These are phyloP conservation scores for Dryocosmus kuriphilus DNA, from an alignment of 2,888 invertebrate genomes.

Conservation along the genomic window DNA sequence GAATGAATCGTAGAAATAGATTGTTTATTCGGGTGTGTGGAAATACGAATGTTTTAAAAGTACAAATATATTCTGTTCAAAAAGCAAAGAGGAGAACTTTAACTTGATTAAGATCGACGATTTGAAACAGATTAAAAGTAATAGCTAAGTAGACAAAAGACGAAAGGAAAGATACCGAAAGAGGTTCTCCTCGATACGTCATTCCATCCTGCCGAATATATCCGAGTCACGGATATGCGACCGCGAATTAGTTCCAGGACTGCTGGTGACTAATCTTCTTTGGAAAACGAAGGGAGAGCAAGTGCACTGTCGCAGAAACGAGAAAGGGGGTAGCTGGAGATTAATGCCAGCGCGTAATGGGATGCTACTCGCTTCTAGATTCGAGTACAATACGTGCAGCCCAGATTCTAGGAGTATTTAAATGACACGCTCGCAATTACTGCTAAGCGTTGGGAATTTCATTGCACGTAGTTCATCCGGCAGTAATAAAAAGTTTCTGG, in stretches of 20 bases:
- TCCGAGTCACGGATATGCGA: constrained; percentile 58
- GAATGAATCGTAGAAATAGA: neutral
- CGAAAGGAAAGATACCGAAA: neutral
- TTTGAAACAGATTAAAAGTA: neutral
- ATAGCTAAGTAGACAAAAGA: neutral
- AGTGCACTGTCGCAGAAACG: constrained; percentile 34
- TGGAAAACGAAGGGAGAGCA: constrained; percentile 42
- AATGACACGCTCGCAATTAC: constrained; percentile 33
- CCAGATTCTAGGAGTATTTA: constrained; percentile 39
- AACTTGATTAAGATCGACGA: neutral
- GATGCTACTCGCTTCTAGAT: constrained; percentile 40
- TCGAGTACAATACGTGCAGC: constrained; percentile 37
- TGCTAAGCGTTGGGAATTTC: constrained; percentile 19
- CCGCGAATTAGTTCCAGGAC: constrained; percentile 59
- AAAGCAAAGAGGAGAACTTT: neutral
- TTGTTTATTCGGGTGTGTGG: too few species aligned
- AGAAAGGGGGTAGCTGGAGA: constrained; percentile 29
- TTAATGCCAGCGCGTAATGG: constrained; percentile 35
- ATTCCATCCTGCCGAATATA: constrained; percentile 54
- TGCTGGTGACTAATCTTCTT: constrained; percentile 55
- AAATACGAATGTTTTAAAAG: too few species aligned
- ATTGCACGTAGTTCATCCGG: constrained; percentile 28
- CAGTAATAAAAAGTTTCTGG: constrained; percentile 22
- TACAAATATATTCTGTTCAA: too few species aligned
- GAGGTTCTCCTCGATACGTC: constrained; percentile 49